These are phyloP conservation scores for Steinernema feltiae DNA, from an alignment of 1,140 invertebrate species.

Conservation along the genomic window DNA sequence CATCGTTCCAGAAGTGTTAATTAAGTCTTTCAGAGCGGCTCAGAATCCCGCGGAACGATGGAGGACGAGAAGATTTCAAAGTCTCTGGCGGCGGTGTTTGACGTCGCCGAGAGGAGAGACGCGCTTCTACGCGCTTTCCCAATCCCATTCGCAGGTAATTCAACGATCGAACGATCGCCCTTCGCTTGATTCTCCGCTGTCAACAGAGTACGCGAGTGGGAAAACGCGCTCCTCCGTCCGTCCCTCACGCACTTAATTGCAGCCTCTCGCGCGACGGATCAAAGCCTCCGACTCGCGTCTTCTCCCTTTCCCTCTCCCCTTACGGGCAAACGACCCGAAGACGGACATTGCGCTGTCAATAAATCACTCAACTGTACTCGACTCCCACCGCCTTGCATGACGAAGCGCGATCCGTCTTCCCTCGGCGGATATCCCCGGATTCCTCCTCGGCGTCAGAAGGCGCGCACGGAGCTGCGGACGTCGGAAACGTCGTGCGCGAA, in stretches of 20 bases:
- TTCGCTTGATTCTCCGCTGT: neutral
- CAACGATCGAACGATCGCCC: neutral
- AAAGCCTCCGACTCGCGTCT: neutral
- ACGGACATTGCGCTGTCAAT: neutral
- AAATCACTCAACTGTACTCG: constrained; percentile 2
- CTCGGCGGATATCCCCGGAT: neutral
- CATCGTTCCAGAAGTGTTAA: neutral
- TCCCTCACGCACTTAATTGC: constrained; percentile 12
- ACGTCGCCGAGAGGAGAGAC: neutral
- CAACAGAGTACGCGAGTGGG: neutral
- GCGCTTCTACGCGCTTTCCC: neutral
- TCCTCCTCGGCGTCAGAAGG: no score
- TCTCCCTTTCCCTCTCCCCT: neutral
- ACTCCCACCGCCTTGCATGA: neutral
- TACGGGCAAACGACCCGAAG: neutral
- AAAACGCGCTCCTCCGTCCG: neutral
- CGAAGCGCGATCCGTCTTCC: neutral
- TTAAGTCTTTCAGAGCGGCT: neutral
- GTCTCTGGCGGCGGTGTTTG: neutral
- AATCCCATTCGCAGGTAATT: constrained; percentile 2
- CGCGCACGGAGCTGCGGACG: neutral
- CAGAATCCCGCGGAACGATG: no score
- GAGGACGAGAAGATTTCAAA: neutral
- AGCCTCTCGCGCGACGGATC: constrained; percentile 9
- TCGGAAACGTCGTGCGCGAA: neutral